Percentiles rank a stretch among this genome's conserved stretches.
phyloP scores from a whole-genome alignment of 2,888 invertebrate species.

The Opisthograptis luteolata region DNA sequence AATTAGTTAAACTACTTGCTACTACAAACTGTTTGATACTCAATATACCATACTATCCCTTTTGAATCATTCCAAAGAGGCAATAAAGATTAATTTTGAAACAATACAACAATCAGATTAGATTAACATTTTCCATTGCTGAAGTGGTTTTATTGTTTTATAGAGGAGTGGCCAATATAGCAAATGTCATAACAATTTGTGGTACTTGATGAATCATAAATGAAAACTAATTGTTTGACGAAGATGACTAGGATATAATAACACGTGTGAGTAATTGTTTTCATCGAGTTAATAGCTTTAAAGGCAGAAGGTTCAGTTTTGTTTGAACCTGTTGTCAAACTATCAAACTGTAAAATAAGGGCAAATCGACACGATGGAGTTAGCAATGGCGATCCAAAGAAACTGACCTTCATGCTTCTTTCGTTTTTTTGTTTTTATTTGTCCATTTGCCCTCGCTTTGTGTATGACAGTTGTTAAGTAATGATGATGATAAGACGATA shows the following conservation, averaged over 20 bases:
- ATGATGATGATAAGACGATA: no score
- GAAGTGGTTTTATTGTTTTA: slow-evolving; percentile 4
- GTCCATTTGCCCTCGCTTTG: no score
- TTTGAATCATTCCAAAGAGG: no score
- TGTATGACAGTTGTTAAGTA: no score
- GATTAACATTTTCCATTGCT: slow-evolving; percentile 5
- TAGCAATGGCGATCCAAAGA: no score
- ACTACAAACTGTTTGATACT: no score
- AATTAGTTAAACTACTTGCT: no score
- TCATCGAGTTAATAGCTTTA: neutral
- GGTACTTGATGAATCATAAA: slow-evolving; percentile 11
- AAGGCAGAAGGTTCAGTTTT: neutral
- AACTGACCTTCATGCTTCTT: no score
- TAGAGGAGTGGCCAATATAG: slow-evolving; percentile 13
- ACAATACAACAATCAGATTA: slow-evolving; percentile 10
- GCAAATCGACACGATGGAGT: no score
- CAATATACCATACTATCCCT: no score
- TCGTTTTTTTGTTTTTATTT: no score
- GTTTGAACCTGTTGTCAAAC: neutral
- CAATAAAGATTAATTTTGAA: slow-evolving; percentile 3
- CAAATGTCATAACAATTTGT: slow-evolving; percentile 13
- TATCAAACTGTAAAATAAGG: no score
- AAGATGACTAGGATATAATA: neutral
- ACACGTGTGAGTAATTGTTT: slow-evolving; percentile 5
- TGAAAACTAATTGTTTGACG: slow-evolving; percentile 3